phyloP scores from a whole-genome alignment of 2,797 vertebrate species.

The Dendrocincla tyrannina region DNA sequence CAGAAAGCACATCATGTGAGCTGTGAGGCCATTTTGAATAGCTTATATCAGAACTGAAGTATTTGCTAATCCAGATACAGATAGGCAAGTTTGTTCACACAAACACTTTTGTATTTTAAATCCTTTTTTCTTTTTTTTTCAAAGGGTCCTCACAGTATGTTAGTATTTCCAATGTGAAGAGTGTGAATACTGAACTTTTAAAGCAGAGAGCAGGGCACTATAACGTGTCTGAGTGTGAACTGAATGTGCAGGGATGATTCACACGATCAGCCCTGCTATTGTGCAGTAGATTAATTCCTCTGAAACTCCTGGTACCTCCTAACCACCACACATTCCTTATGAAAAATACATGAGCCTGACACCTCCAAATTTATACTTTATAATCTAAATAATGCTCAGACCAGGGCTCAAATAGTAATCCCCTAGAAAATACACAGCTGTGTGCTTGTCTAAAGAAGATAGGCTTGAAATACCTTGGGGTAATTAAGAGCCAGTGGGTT shows the following conservation, averaged over 20 bases:
- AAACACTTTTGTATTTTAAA: not conserved
- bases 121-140: not conserved
- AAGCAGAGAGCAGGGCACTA: not conserved
- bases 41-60: not conserved
- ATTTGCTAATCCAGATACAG: not conserved
- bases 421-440: slow-evolving; percentile 6
- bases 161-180: not conserved
- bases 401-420: not conserved
- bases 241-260: not conserved
- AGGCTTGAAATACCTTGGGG: slow-evolving; percentile 1
- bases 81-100: not conserved
- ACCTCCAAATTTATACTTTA: slow-evolving; percentile 20
- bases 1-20: not conserved
- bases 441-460: not conserved
- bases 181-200: not conserved
- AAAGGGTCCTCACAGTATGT: not conserved
- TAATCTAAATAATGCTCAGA: slow-evolving; percentile 2
- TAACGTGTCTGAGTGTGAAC: not conserved
- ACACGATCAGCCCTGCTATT: not conserved
- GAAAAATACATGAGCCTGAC: slow-evolving; percentile 33
- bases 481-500: not conserved
- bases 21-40: not conserved
- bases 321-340: not conserved
- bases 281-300: not conserved
- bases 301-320: not conserved